Conservation (phyloP, 2,797 vertebrate species). For the Tokudaia muenninki region DNA sequence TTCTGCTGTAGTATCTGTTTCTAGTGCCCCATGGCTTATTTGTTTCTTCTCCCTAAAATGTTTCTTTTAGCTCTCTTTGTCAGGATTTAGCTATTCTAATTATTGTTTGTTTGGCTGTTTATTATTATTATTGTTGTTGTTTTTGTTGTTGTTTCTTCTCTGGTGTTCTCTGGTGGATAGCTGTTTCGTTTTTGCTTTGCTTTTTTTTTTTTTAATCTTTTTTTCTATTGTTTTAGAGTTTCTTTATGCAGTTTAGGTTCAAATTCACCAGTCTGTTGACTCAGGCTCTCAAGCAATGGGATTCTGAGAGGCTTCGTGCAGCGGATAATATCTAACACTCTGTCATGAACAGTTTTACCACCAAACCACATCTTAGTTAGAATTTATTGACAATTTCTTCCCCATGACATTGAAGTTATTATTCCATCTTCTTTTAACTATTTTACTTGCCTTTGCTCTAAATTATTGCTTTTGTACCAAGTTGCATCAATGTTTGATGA, state of each 20-base stretch:
- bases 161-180: neutral
- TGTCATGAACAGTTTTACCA: neutral
- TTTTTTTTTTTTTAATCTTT: neutral
- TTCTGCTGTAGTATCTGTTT: neutral
- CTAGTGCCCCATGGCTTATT: neutral
- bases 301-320: neutral
- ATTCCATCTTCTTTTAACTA: neutral
- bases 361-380: neutral
- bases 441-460: neutral
- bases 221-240: neutral
- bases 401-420: neutral
- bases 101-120: neutral
- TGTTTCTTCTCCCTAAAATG: neutral
- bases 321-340: neutral
- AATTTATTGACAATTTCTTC: neutral
- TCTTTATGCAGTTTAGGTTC: neutral
- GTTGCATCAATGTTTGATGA: neutral
- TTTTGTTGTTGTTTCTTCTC: no score
- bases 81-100: neutral
- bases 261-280: no score
- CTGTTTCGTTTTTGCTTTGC: neutral
- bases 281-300: neutral
- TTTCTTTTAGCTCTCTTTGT: conserved; percentile 30
- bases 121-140: neutral
- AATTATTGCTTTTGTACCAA: neutral